Conservation (phyloP, 2,797 vertebrate genomes). For the Eulemur rubriventer region DNA sequence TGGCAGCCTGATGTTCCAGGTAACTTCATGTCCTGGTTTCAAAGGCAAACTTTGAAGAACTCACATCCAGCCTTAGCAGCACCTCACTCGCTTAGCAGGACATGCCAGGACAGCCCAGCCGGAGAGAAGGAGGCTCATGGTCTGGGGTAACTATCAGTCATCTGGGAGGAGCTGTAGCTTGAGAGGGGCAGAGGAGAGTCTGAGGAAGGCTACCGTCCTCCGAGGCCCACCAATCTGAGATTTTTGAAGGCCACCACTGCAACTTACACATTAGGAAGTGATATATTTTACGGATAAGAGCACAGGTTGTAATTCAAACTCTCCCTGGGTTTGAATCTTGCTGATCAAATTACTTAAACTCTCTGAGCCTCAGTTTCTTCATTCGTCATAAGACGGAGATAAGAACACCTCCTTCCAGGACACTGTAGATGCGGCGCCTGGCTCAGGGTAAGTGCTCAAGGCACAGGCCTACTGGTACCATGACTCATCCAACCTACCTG, state of each 20-base stretch:
- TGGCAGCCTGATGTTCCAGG: conserved; percentile 1
- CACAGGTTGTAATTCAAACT: background rate
- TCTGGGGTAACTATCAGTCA: background rate
- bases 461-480: too few species aligned
- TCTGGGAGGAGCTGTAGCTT: background rate
- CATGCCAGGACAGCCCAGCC: background rate
- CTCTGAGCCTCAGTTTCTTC: background rate
- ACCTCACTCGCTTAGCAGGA: background rate
- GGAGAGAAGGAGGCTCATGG: background rate
- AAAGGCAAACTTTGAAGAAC: conserved; percentile 69
- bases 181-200: background rate
- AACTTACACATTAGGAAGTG: background rate
- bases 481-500: background rate
- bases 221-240: background rate
- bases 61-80: conserved; percentile 6
- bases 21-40: conserved; percentile 63
- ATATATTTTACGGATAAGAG: background rate
- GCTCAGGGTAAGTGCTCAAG: background rate
- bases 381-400: background rate
- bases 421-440: background rate
- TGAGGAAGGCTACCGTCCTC: background rate
- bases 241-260: background rate
- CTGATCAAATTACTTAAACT: background rate
- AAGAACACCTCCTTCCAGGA: background rate
- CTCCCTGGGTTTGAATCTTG: conserved; percentile 2